phyloP scores from a whole-genome alignment of 2,113 vertebrate genomes.

The Archocentrus centrarchus region DNA sequence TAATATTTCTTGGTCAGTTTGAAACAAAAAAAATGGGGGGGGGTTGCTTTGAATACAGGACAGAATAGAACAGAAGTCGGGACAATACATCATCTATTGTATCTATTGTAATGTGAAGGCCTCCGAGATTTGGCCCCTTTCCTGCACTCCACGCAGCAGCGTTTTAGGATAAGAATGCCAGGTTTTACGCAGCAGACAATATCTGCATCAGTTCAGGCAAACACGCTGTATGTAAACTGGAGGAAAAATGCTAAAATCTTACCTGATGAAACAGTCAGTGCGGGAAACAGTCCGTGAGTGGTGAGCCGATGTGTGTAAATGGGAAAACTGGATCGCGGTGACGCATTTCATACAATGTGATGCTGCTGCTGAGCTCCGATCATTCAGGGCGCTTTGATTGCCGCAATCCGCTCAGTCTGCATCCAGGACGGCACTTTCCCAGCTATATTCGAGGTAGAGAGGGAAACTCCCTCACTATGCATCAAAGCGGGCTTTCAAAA shows the following conservation, averaged over 20 bases:
- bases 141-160: conserved; percentile 16
- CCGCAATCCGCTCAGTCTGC: conserved; percentile 55
- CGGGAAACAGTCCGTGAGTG: conserved; percentile 46
- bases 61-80: not conserved
- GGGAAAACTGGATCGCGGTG: conserved; percentile 69
- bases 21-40: not conserved
- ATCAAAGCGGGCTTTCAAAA: conserved; percentile 19
- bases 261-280: conserved; percentile 69
- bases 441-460: not conserved
- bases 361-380: conserved; percentile 59
- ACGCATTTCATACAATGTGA: conserved; percentile 76
- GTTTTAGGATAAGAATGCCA: not conserved
- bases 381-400: conserved; percentile 49
- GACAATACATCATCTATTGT: conserved; percentile 39
- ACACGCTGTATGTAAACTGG: not conserved
- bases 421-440: conserved; percentile 9
- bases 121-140: not conserved
- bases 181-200: conserved; percentile 33
- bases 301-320: conserved; percentile 53
- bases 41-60: not conserved
- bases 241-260: conserved; percentile 20
- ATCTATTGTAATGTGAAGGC: conserved; percentile 39
- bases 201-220: not conserved
- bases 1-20: not conserved
- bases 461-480: conserved; percentile 13